phyloP scores from a whole-genome alignment of 2,888 invertebrate genomes.

The Hirtodrosophila cameraria region DNA sequence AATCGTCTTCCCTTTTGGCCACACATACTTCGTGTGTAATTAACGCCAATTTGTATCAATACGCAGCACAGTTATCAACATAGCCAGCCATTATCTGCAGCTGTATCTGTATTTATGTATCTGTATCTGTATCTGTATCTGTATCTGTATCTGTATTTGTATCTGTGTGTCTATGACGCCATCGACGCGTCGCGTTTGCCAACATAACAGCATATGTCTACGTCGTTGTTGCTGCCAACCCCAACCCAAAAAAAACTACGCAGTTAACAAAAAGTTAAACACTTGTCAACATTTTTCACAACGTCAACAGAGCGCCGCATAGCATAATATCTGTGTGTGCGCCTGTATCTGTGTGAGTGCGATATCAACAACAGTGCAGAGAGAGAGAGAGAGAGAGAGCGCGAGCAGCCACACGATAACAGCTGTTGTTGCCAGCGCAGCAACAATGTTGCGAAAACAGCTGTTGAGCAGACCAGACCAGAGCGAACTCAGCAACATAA shows the following conservation, averaged over 20 bases:
- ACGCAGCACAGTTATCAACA: conserved; percentile 39
- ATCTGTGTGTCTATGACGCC: conserved; percentile 64
- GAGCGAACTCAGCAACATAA: conserved; percentile 39
- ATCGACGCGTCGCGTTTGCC: conserved; percentile 56
- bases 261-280: conserved; percentile 70
- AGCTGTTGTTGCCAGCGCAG: conserved; percentile 57
- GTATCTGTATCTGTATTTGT: conserved; percentile 2
- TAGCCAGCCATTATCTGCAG: conserved; percentile 6
- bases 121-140: conserved; percentile 33
- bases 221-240: conserved; percentile 46
- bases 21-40: conserved; percentile 10
- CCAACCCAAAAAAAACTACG: conserved; percentile 70
- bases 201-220: conserved; percentile 59
- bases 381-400: neutral
- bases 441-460: conserved; percentile 80
- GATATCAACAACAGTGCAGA: conserved; percentile 53
- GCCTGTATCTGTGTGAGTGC: conserved; percentile 16
- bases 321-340: conserved; percentile 19
- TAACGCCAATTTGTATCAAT: conserved; percentile 37
- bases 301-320: conserved; percentile 67
- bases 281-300: conserved; percentile 74
- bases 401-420: conserved; percentile 49
- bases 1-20: neutral
- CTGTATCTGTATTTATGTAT: conserved; percentile 30
- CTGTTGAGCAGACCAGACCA: conserved; percentile 62